A percentile compares a stretch with the other conserved stretches of the same genome.
Evolutionary conservation across 2,797 vertebrate species (phyloP).

Genomic region (Anguilla megastoma): DNA sequence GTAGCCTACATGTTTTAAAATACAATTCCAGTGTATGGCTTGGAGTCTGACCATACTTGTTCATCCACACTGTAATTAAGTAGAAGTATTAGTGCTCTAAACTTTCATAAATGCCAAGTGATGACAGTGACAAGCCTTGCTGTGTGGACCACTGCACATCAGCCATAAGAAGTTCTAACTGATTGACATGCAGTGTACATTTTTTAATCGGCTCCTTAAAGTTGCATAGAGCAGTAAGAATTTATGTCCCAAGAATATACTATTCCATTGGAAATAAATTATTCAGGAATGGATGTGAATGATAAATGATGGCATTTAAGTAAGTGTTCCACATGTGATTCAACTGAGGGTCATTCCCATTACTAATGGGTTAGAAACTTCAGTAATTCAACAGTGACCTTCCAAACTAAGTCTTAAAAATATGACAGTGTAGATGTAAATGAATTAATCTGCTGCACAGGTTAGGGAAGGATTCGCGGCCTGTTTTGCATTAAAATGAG

Average conservation of each 20-base stretch:
- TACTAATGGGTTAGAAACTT: constrained; percentile 26
- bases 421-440: constrained; percentile 18
- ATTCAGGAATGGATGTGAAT: constrained; percentile 17
- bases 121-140: not conserved
- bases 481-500: constrained; percentile 38
- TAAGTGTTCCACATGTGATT: constrained; percentile 24
- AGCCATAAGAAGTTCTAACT: not conserved
- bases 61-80: not conserved
- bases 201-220: not conserved
- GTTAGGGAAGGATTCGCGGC: constrained; percentile 42
- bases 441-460: constrained; percentile 28
- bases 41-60: not conserved
- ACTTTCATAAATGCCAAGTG: not conserved
- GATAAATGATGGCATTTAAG: constrained; percentile 32
- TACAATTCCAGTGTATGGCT: not conserved
- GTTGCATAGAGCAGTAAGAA: not conserved
- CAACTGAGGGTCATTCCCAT: constrained; percentile 31
- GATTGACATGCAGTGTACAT: not conserved
- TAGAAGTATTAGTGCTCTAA: not conserved
- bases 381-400: constrained; percentile 28
- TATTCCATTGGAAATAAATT: constrained; percentile 31
- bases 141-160: not conserved
- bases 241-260: constrained; percentile 14
- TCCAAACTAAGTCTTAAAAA: constrained; percentile 14
- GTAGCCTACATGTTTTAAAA: not conserved